Evolutionary conservation across 2,888 invertebrate species (phyloP), one percentile per base, ranked within the genome.

Genomic region (Adelognathus sp.): DNA sequence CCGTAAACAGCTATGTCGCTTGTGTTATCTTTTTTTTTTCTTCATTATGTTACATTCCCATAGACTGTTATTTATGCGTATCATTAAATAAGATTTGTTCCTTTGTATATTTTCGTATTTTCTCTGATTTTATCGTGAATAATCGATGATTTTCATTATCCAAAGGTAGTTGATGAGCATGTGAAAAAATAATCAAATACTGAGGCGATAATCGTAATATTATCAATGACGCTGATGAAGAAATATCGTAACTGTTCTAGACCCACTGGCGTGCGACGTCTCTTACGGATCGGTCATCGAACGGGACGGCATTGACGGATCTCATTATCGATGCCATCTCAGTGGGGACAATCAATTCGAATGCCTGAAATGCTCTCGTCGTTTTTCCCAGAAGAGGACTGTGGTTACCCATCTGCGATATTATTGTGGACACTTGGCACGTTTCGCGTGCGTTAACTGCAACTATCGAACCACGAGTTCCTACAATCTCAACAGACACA

Each of bases 381-480:
- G 88, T 44, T 91, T 89, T 82, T 85, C 88, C 16, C 88, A 89
- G 70, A 89, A 90, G 82, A 89, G 90, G 1, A 88, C 89, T 0
- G 85, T 91, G 2, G 87, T 86, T 21, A 85, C 89, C 21, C 91
- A 91, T 67, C 79, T 88, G 63, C 88, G 76, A 54, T 76, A 81
- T 58, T 82, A 83, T 73, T 87, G 86, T 75, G 85, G 84, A 11
- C 77, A 81, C 11, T 82, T 83, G 9, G 79, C 82, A 29, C 16
- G 36, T 27, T 84, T 86, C 41, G 82, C 67, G 9, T 86, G 86
- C 46, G 81, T 79, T 5, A 63, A 79, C 36, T 87, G 86, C 64
- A 18, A 54, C 5, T 74, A 75, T 50, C 46, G 71, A 14, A 64
- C 71, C 50, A 69, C 31, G 9, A 29, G 36, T 7, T 36, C 70